Base-by-base conservation (phyloP, 2,888 invertebrate species). In the Drosophila pseudotakahashii region DNA sequence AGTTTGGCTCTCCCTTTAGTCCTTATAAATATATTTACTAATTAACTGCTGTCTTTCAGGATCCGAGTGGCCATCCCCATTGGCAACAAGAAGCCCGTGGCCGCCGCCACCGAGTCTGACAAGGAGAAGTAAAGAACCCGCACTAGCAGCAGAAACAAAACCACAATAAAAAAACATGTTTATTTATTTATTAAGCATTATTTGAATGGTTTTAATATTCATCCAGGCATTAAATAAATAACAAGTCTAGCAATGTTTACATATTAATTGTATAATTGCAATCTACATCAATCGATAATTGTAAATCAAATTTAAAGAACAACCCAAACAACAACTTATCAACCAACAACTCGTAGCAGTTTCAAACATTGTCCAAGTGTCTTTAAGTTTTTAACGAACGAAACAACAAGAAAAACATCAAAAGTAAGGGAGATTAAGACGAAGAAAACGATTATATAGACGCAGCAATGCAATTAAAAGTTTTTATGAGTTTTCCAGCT, bases 1-100 rank as follows among this genome's bases (percentile, higher is more conserved):
- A 94, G 97, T 86, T 7, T 1, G 0, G 11, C 7, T 5, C 10
- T 39, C 3, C 11, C 11, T 11, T 32, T 2, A 11, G 14, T 16
- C 14, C 0, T 13, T 14, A 1, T 10, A 26, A n/a, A 42, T 32
- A 10, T 4, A 9, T 30, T 7, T 10, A 13, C 5, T 48, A 3
- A 52, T 3, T n/a, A 5, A 5, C n/a, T 52, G 13, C 0, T 7
- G 75, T 81, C 78, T 93, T 93, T 36, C 93, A 97, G 97, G 92
- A 96, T 97, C 89, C 96, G 96, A 92, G 96, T 96, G 88, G 97
- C 97, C 85, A 95, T 97, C 92, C 97, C 97, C 77, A 95, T 97
- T 92, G 97, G 97, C 92, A 96, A 97, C 92, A 96, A 97, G 94
- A 97, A 97, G 93, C 91, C 94, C 79, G 96, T 90, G 76, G 89